Conservation (phyloP, 1,140 invertebrate genomes). For the Bombus affinis region DNA sequence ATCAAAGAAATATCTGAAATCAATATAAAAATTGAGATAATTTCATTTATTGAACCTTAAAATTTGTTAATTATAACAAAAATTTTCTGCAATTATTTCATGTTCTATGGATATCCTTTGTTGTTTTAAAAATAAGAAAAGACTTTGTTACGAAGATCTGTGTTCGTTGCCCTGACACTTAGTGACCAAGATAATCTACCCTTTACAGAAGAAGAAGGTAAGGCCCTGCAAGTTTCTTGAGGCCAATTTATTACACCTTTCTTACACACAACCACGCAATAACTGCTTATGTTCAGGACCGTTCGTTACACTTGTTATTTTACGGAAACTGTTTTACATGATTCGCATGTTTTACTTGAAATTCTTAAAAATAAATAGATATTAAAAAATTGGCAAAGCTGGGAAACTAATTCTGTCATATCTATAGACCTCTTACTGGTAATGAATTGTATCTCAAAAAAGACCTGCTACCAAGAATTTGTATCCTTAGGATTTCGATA, state of each 20-base stretch:
- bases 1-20: neutral
- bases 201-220: conserved; percentile 4
- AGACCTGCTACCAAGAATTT: no score
- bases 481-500: no score
- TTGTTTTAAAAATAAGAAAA: conserved; percentile 2
- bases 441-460: no score
- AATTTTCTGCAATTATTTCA: neutral
- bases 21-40: neutral
- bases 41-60: neutral
- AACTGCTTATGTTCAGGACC: conserved; percentile 13
- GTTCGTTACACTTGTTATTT: conserved; percentile 42
- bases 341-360: conserved; percentile 13
- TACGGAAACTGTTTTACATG: conserved; percentile 42
- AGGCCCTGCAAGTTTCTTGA: conserved; percentile 1
- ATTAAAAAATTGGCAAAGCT: no score
- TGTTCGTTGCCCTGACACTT: neutral
- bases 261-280: conserved; percentile 6
- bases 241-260: neutral
- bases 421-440: no score
- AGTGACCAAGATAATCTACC: conserved; percentile 30
- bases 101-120: neutral
- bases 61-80: neutral
- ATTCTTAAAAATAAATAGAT: neutral
- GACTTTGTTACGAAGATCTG: neutral
- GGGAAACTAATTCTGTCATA: no score